These are phyloP conservation scores for Drosophila virilis DNA, from an alignment of 1,140 invertebrate genomes.

Conservation along the genomic window DNA sequence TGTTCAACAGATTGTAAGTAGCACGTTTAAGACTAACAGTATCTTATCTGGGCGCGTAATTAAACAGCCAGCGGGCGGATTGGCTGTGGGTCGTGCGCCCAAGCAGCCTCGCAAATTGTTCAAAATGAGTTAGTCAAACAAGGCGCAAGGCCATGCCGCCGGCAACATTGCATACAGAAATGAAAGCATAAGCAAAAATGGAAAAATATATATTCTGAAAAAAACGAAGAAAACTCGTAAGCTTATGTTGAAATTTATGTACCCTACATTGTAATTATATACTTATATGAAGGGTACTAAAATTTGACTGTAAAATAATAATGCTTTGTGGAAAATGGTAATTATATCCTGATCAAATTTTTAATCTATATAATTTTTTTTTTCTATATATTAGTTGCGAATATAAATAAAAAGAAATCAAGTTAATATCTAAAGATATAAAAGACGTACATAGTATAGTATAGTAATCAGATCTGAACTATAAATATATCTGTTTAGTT, in stretches of 20 bases:
- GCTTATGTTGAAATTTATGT: not conserved
- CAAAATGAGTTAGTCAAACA: slow-evolving; percentile 80
- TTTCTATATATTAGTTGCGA: no score
- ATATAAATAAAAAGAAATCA: no score
- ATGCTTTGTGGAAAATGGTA: no score
- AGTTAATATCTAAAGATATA: no score
- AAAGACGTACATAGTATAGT: no score
- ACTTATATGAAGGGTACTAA: no score
- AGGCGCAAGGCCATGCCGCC: slow-evolving; percentile 63
- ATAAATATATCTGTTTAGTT: not conserved
- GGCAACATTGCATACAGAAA: slow-evolving; percentile 58
- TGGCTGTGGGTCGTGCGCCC: not conserved
- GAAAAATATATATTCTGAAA: slow-evolving; percentile 14
- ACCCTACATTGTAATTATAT: not conserved
- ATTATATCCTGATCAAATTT: no score
- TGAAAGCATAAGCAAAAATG: slow-evolving; percentile 54
- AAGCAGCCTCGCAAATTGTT: slow-evolving; percentile 59
- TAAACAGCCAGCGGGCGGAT: slow-evolving; percentile 43
- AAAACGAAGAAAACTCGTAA: not conserved
- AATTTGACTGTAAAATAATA: no score
- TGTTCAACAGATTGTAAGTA: slow-evolving; percentile 59
- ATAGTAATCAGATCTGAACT: no score
- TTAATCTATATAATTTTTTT: no score
- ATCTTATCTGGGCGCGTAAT: slow-evolving; percentile 74
- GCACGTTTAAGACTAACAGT: slow-evolving; percentile 61